Conservation (phyloP, 2,888 invertebrate genomes). For the Microplitis deprimator region DNA sequence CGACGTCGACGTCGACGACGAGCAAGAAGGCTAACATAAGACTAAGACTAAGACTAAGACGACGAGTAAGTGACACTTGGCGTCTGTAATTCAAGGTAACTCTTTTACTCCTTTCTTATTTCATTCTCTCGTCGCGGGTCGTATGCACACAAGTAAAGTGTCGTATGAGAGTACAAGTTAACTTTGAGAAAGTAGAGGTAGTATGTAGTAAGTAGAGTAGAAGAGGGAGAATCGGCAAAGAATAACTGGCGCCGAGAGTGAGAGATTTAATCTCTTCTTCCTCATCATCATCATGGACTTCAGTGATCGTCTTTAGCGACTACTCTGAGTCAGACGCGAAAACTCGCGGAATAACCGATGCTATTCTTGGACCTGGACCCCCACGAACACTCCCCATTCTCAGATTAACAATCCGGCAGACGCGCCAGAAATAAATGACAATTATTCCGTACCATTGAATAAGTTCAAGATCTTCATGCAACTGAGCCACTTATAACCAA, state of each 20-base stretch:
- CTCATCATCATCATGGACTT: background rate
- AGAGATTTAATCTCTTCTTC: background rate
- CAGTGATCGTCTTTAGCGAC: no score
- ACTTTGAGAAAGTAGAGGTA: no score
- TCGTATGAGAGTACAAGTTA: slow-evolving; percentile 39
- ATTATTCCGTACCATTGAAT: slow-evolving; percentile 15
- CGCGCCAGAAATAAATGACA: slow-evolving; percentile 31
- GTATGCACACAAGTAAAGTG: slow-evolving; percentile 19
- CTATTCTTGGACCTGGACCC: slow-evolving; percentile 41
- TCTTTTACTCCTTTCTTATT: slow-evolving; percentile 23
- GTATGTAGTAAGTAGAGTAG: no score
- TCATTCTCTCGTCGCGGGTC: slow-evolving; percentile 32
- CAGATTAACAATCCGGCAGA: slow-evolving; percentile 29
- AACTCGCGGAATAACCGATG: slow-evolving; percentile 26
- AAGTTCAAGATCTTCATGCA: slow-evolving; percentile 25
- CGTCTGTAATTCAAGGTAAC: slow-evolving; percentile 45
- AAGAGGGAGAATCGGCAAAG: slow-evolving; percentile 45
- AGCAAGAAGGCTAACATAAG: background rate
- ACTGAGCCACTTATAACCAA: background rate
- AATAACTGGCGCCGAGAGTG: slow-evolving; percentile 12
- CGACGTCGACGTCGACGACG: slow-evolving; percentile 6
- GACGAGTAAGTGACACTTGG: slow-evolving; percentile 53
- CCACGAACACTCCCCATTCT: slow-evolving; percentile 38
- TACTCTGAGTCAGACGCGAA: slow-evolving; percentile 35
- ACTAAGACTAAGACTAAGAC: slow-evolving; percentile 52